Evolutionary conservation across 2,888 invertebrate species (phyloP).

Genomic region (Muscina levida): DNA sequence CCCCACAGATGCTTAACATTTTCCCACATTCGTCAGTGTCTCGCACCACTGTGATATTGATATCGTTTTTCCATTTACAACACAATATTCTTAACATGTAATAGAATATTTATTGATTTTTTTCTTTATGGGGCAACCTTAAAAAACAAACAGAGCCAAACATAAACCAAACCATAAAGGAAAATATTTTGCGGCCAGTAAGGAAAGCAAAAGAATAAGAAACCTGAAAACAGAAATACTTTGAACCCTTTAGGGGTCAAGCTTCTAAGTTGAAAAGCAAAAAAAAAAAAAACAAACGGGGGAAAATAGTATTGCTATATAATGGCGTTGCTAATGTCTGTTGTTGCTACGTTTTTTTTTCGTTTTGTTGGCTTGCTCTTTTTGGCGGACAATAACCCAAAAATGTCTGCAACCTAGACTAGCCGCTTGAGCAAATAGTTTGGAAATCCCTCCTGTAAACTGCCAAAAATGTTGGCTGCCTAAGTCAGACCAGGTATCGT

Average conservation of each 20-base stretch:
- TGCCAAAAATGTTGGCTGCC: not conserved
- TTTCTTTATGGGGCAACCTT: slow-evolving; percentile 19
- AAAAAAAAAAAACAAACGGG: too few relatives aligned
- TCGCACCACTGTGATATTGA: slow-evolving; percentile 21
- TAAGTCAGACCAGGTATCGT: slow-evolving; percentile 33
- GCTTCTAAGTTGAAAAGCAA: slow-evolving; percentile 64
- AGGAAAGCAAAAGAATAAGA: slow-evolving; percentile 17
- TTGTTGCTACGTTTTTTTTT: slow-evolving; percentile 1
- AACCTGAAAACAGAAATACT: slow-evolving; percentile 48
- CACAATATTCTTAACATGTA: slow-evolving; percentile 55
- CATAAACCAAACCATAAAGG: slow-evolving; percentile 28
- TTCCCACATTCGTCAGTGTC: not conserved
- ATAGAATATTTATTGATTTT: slow-evolving; percentile 69
- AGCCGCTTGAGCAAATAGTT: slow-evolving; percentile 5
- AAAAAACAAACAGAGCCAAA: slow-evolving; percentile 23
- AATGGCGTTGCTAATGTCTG: slow-evolving; percentile 60
- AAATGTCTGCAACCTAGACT: not conserved
- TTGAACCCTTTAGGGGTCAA: slow-evolving; percentile 71
- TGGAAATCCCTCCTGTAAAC: not conserved
- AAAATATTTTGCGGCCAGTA: slow-evolving; percentile 23
- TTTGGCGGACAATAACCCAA: not conserved
- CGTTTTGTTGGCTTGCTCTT: slow-evolving; percentile 19
- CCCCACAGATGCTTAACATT: too few relatives aligned
- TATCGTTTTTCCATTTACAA: slow-evolving; percentile 20
- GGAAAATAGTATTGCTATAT: slow-evolving; percentile 48